These are phyloP conservation scores for Microplitis manilae DNA, from an alignment of 2,888 invertebrate genomes.

Conservation along the genomic window DNA sequence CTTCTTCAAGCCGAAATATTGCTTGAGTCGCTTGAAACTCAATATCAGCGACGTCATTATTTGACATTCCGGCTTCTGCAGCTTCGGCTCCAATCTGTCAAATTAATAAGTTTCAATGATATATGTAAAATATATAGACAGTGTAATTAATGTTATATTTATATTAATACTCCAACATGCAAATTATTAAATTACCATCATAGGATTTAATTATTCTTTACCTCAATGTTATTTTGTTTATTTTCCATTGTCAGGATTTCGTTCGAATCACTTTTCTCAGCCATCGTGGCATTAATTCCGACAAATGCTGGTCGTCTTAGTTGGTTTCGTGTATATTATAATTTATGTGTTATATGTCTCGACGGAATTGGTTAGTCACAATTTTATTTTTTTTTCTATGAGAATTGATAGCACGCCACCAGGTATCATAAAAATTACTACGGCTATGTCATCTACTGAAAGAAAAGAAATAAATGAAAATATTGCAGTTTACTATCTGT, in stretches of 20 bases:
- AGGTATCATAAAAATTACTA: too few species aligned
- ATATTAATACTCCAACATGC: constrained; percentile 34
- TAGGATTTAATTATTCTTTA: constrained; percentile 49
- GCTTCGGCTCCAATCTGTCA: constrained; percentile 67
- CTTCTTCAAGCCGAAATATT: constrained; percentile 80
- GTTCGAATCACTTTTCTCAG: constrained; percentile 65
- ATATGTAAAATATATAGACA: neutral
- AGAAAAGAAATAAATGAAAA: too few species aligned
- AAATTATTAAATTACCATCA: constrained; percentile 1
- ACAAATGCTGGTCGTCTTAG: neutral
- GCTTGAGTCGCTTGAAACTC: constrained; percentile 84
- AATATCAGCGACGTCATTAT: constrained; percentile 69
- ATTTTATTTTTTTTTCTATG: neutral
- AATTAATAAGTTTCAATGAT: constrained; percentile 49
- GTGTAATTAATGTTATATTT: constrained; percentile 5
- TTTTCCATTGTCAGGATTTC: constrained; percentile 67
- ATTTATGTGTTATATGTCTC: neutral
- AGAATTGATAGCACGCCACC: neutral
- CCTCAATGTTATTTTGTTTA: constrained; percentile 64
- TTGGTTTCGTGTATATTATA: neutral
- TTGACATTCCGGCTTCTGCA: constrained; percentile 54
- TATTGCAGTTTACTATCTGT: too few species aligned
- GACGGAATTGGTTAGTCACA: neutral
- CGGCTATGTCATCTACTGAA: too few species aligned
- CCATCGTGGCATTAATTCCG: constrained; percentile 68